Percentiles rank a stretch among this genome's conserved stretches.
Conservation (phyloP, 2,113 vertebrate species). For the Lamprotornis superbus region DNA sequence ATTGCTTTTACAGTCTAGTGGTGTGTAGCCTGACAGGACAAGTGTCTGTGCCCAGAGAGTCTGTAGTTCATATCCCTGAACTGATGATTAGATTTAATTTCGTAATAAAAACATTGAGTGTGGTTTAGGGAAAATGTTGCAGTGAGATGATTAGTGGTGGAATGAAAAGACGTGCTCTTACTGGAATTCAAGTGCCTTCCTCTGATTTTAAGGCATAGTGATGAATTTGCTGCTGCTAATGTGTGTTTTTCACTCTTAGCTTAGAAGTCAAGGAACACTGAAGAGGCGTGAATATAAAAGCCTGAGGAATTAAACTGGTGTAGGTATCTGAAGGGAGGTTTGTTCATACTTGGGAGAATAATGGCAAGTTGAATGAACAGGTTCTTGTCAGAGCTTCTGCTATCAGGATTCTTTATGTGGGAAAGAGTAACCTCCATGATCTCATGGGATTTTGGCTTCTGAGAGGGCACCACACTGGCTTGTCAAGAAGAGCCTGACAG, state of each 20-base stretch:
- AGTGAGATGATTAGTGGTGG: neutral
- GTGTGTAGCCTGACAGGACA: neutral
- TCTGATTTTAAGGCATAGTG: neutral
- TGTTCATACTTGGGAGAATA: neutral
- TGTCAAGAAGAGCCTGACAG: neutral
- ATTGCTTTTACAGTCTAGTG: neutral
- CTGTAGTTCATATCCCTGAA: neutral
- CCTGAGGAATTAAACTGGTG: neutral
- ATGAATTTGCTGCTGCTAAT: neutral
- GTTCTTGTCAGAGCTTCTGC: neutral
- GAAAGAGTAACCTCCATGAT: neutral
- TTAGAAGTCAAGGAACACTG: neutral
- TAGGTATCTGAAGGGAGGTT: neutral
- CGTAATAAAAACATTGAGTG: neutral
- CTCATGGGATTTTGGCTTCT: neutral
- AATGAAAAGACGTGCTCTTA: neutral
- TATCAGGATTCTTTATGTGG: neutral
- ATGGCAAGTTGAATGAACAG: neutral
- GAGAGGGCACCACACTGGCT: neutral
- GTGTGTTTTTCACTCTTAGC: neutral
- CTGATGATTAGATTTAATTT: neutral
- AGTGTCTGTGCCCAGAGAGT: neutral
- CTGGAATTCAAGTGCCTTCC: slow-evolving; percentile 14
- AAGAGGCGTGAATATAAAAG: neutral
- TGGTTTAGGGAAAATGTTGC: neutral